Evolutionary conservation across 2,113 vertebrate genomes (phyloP).

Genomic region (Podiceps cristatus): DNA sequence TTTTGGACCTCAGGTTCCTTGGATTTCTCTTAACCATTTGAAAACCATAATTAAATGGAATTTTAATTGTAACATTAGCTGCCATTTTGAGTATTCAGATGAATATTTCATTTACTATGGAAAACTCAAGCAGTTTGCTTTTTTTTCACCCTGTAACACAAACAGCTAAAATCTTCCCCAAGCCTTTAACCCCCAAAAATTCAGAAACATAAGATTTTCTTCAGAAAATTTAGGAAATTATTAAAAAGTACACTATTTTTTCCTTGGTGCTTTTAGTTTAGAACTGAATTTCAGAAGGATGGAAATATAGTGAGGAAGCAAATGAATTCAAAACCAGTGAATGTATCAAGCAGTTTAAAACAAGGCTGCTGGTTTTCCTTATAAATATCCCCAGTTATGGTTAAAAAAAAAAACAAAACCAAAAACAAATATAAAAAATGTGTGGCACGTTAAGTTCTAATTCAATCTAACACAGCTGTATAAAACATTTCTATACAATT

Average conservation of each 20-base stretch:
- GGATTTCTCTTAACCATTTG: neutral
- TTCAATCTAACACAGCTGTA: neutral
- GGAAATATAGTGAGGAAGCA: neutral
- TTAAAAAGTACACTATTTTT: neutral
- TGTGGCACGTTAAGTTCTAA: neutral
- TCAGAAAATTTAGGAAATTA: neutral
- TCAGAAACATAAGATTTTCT: neutral
- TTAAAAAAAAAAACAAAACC: neutral
- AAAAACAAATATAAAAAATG: neutral
- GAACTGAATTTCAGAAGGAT: neutral
- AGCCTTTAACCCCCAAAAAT: neutral
- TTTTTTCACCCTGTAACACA: neutral
- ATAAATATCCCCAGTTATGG: neutral
- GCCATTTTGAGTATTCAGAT: neutral
- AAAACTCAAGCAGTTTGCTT: neutral
- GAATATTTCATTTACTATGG: neutral
- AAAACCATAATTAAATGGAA: neutral
- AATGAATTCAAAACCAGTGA: neutral
- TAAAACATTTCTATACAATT: neutral
- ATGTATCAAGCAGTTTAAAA: neutral
- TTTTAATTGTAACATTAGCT: neutral
- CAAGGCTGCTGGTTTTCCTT: neutral
- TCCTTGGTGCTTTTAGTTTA: neutral
- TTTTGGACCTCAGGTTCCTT: neutral
- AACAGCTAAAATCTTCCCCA: neutral